Base-by-base conservation (phyloP, 2,888 invertebrate genomes). In the Pachydiplax longipennis region DNA sequence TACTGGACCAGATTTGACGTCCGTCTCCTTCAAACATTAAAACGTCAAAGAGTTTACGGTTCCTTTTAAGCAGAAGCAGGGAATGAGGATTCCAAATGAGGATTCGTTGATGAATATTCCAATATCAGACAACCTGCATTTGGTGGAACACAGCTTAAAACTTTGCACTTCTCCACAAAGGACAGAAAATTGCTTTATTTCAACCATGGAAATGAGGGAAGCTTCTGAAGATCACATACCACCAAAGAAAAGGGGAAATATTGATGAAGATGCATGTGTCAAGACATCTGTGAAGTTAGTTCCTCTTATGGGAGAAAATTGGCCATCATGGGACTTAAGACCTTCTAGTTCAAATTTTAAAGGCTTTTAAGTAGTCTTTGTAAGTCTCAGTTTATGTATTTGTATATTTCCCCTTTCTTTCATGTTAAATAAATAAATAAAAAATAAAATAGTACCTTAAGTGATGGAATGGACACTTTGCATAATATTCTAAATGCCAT, bases 401-500 rank as follows among this genome's bases (percentile, higher is more conserved):
- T n/a, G n/a, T n/a, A n/a, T n/a, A n/a, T n/a, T n/a, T n/a, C n/a
- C n/a, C n/a, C n/a, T n/a, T n/a, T n/a, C n/a, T n/a, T n/a, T n/a
- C n/a, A n/a, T n/a, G n/a, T n/a, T n/a, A n/a, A n/a, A n/a, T n/a
- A n/a, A n/a, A n/a, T n/a, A n/a, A n/a, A n/a, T n/a, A n/a, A n/a
- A n/a, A n/a, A n/a, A n/a, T n/a, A n/a, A n/a, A 58, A 15, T 35
- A 15, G 61, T n/a, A n/a, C n/a, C 80, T 48, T 18, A 44, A 35
- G n/a, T 81, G 31, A n/a, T 44, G 15, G 48, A n/a, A 48, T n/a
- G 35, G 53, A 81, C 13, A 80, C 22, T 22, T 37, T 91, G 18
- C 80, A 90, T 73, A 90, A 95, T 73, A 93, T 97, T 65, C 95
- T 97, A 44, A 96, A 97, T 93, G 95, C 96, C 48, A 95, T 97